Conservation (phyloP, 2,113 vertebrate species). For the Fregata magnificens region DNA sequence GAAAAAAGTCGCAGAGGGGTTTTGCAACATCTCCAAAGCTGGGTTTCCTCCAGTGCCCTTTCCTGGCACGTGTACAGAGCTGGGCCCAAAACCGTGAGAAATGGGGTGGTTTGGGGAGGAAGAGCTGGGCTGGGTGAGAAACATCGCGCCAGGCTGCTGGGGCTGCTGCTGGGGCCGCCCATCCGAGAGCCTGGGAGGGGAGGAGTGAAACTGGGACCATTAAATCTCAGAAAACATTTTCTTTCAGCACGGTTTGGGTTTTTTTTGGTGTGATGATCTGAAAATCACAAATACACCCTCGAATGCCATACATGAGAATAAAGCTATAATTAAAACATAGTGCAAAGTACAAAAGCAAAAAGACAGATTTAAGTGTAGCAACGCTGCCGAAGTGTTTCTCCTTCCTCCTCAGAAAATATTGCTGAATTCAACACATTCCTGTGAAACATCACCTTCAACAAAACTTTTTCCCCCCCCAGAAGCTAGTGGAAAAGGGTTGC, state of each 20-base stretch:
- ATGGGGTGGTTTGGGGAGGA: not conserved
- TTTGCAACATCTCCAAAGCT: not conserved
- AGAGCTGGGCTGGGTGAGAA: not conserved
- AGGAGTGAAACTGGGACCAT: not conserved
- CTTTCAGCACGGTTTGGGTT: not conserved
- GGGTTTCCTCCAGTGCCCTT: not conserved
- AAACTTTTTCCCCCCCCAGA: not conserved
- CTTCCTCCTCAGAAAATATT: constrained; percentile 9
- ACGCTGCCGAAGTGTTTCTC: not conserved
- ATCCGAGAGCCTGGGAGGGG: not conserved
- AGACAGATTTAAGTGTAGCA: not conserved
- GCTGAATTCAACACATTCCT: not conserved
- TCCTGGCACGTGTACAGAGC: not conserved
- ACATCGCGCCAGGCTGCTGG: not conserved
- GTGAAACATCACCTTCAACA: not conserved
- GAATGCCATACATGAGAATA: not conserved
- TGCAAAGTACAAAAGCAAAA: constrained; percentile 8
- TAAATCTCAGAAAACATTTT: not conserved
- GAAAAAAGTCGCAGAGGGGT: not conserved
- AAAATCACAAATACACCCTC: constrained; percentile 10
- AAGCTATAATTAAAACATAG: constrained; percentile 49
- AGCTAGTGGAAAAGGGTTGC: not conserved
- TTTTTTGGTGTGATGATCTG: not conserved
- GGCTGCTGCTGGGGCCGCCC: not conserved
- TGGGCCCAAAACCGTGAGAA: not conserved